phyloP scores from a whole-genome alignment of 2,113 vertebrate species.

The Phaetusa simplex region DNA sequence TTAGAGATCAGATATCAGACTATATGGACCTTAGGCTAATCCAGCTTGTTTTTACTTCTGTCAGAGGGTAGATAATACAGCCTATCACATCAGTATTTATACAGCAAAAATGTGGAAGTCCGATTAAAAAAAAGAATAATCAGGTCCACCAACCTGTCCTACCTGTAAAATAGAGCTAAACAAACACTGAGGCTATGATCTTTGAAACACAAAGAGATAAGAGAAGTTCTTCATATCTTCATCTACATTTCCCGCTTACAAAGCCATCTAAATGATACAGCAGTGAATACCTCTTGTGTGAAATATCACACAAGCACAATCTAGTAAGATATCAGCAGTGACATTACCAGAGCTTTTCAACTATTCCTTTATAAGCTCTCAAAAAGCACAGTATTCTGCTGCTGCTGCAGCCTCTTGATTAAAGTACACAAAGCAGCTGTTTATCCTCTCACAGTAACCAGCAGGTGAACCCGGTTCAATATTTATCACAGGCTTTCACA shows the following conservation, averaged over 20 bases:
- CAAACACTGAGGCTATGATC: slow-evolving; percentile 68
- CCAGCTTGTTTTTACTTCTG: slow-evolving; percentile 28
- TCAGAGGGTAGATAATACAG: slow-evolving; percentile 51
- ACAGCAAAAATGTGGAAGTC: slow-evolving; percentile 33
- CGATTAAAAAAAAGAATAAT: slow-evolving; percentile 55
- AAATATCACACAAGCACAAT: slow-evolving; percentile 88
- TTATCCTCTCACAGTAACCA: slow-evolving; percentile 96
- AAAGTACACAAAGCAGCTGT: slow-evolving; percentile 93
- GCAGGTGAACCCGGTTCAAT: slow-evolving; percentile 99
- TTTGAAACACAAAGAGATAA: slow-evolving; percentile 68
- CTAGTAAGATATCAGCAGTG: slow-evolving; percentile 76
- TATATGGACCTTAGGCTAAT: slow-evolving; percentile 34
- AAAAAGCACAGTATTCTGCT: slow-evolving; percentile 69
- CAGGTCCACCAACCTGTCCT: slow-evolving; percentile 15
- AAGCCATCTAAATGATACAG: slow-evolving; percentile 72
- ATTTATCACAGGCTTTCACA: slow-evolving; percentile 99
- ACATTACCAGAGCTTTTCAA: slow-evolving; percentile 76
- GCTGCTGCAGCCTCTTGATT: slow-evolving; percentile 75
- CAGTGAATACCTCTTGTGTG: slow-evolving; percentile 80
- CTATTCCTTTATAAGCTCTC: slow-evolving; percentile 66
- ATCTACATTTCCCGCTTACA: slow-evolving; percentile 74
- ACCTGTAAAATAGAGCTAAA: slow-evolving; percentile 56
- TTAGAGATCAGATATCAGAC: slow-evolving; percentile 16
- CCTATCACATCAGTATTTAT: slow-evolving; percentile 64
- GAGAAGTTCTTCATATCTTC: slow-evolving; percentile 60